A percentile compares a stretch with the other conserved stretches of the same genome.
Evolutionary conservation across 2,888 invertebrate genomes (phyloP).

Genomic region (Xanthorhoe designata): DNA sequence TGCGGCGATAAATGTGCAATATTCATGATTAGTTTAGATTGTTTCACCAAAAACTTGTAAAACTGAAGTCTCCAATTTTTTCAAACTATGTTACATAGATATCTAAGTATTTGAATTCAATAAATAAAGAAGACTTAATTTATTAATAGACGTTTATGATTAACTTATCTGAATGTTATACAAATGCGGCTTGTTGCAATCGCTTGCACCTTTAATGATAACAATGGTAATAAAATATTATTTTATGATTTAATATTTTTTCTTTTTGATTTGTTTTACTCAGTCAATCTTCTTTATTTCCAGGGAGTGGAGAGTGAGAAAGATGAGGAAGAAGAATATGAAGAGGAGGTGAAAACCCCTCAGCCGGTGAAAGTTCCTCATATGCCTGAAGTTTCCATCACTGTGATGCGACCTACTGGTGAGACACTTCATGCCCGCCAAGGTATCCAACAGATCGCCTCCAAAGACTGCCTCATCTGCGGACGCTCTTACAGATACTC

Average conservation of each 20-base stretch:
- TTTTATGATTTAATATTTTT: neutral
- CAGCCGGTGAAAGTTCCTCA: conserved; percentile 62
- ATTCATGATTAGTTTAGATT: neutral
- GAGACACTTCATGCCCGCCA: conserved; percentile 77
- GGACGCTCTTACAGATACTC: conserved; percentile 81
- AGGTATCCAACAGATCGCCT: conserved; percentile 80
- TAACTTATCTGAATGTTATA: neutral
- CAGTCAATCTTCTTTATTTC: conserved; percentile 34
- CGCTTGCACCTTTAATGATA: neutral
- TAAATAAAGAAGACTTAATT: too few relatives aligned
- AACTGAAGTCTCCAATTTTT: conserved; percentile 13
- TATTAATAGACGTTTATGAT: neutral
- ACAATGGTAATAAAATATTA: conserved; percentile 1
- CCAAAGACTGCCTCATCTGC: conserved; percentile 81
- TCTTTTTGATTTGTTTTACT: neutral
- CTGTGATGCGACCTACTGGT: conserved; percentile 78
- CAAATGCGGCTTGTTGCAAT: neutral
- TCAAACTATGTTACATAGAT: too few relatives aligned
- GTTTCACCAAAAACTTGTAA: neutral
- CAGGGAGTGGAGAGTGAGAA: conserved; percentile 79
- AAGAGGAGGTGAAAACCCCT: conserved; percentile 62
- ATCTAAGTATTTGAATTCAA: too few relatives aligned
- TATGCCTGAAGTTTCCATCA: conserved; percentile 81
- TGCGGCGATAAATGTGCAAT: neutral
- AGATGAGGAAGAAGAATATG: conserved; percentile 71